These are phyloP conservation scores for Agapornis roseicollis DNA, from an alignment of 2,113 vertebrate species.

Conservation along the genomic window DNA sequence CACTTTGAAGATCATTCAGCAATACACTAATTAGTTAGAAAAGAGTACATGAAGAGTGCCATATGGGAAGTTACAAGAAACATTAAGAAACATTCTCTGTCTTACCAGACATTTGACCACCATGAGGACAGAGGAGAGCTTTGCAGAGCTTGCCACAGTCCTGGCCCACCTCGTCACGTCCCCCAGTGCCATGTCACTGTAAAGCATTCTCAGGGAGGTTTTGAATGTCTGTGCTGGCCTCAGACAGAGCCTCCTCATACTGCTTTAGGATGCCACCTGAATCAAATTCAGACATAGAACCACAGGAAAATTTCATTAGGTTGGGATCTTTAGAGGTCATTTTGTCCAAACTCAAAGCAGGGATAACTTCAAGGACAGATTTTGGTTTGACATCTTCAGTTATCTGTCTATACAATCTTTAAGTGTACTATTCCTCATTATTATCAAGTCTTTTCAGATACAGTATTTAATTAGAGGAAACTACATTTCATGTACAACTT, in stretches of 20 bases:
- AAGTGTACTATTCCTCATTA: neutral
- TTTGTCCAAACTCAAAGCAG: neutral
- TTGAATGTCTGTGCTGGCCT: neutral
- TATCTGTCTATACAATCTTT: neutral
- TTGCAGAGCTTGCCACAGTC: neutral
- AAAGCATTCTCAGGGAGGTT: neutral
- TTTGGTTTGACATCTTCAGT: neutral
- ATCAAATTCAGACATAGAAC: neutral
- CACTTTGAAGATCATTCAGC: neutral
- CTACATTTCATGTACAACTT: neutral
- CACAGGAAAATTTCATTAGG: neutral
- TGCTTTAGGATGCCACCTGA: neutral
- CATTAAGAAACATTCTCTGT: neutral
- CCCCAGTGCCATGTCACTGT: accelerated
- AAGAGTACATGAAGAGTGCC: neutral
- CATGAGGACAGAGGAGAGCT: neutral
- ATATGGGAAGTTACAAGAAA: neutral
- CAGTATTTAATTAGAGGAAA: neutral
- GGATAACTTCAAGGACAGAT: neutral
- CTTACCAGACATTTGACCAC: neutral
- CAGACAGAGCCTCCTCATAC: neutral
- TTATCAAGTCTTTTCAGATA: neutral
- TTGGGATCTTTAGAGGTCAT: neutral
- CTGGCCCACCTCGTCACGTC: neutral
- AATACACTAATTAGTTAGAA: neutral